Evolutionary conservation across 2,888 invertebrate species (phyloP), one percentile per base, ranked within the genome.

Genomic region (Spodoptera picta): DNA sequence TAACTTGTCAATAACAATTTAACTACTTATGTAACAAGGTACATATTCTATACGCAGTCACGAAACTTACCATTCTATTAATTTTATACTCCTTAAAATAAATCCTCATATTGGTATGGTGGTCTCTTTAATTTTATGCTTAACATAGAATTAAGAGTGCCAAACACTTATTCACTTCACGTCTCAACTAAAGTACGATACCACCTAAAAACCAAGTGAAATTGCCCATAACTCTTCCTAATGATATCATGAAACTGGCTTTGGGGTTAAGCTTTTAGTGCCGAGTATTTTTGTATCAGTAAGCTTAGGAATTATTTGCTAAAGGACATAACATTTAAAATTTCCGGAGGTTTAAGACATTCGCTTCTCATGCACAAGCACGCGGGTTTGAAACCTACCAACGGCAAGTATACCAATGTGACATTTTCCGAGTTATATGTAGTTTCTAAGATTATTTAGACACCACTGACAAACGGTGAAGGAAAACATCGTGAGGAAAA

Each of bases 61-160:
- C 36, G 24, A 4, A 64, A 90, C 93, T 93, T 70, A 94, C 94
- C 94, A 88, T 80, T 85, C 90, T 76, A 60, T 64, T 90, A 51
- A 87, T 78, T 73, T 90, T 92, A 77, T 90, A 89, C 69, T 94
- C 94, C 86, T 93, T 94, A 85, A 93, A 93, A 83, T 94, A 94
- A 71, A 94, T 90, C 82, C 93, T 87, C 94, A 94, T 94, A 58
- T 83, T 91, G 83, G 57, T 67, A 68, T 59, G 66, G 67, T 78
- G 53, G 72, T 82, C 90, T 93, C 94, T 85, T 87, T 85, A 88
- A 87, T 81, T 90, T 85, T 94, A 94, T 92, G 93, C 70, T 62
- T 82, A 75, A 86, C 93, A 94, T 94, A 94, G 89, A 87, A 86
- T 79, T 85, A 87, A 83, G 93, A 92, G 87, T 81, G 62, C 60